A percentile compares a stretch with the other conserved stretches of the same genome.
Conservation (phyloP, 2,113 vertebrate species). For the Hippocampus mohnikei region DNA sequence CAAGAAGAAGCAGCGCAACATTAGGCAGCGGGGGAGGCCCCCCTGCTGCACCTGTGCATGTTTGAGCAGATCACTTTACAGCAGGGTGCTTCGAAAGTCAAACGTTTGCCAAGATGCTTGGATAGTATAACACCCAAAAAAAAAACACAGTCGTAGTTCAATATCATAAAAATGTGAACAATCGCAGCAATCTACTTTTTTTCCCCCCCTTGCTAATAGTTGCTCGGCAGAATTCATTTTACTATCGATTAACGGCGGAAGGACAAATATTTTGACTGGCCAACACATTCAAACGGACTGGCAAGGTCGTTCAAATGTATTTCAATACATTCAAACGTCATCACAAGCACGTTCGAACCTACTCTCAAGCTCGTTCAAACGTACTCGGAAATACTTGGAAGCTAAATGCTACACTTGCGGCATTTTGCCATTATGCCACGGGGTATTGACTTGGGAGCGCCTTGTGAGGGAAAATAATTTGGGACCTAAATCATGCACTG, state of each 20-base stretch:
- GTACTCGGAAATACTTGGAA: too few species aligned
- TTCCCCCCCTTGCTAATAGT: neutral
- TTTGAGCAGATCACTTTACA: conserved; percentile 71
- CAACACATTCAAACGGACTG: too few species aligned
- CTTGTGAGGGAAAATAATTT: too few species aligned
- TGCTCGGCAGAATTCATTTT: neutral
- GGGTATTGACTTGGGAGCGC: too few species aligned
- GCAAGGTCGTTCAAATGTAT: too few species aligned
- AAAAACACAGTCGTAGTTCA: neutral
- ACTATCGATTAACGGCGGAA: neutral
- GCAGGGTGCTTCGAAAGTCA: conserved; percentile 53
- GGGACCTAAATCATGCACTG: too few species aligned
- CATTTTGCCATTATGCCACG: too few species aligned
- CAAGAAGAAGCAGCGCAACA: conserved; percentile 52
- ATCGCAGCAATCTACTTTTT: neutral
- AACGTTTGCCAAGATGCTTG: neutral
- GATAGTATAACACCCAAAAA: neutral
- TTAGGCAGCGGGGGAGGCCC: conserved; percentile 61
- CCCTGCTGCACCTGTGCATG: conserved; percentile 66
- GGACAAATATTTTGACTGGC: too few species aligned
- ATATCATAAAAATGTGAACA: neutral
- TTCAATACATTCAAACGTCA: too few species aligned
- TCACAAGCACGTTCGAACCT: too few species aligned
- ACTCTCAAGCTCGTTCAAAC: too few species aligned
- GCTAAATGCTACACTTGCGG: too few species aligned